phyloP scores from a whole-genome alignment of 2,797 vertebrate genomes.

The Todus mexicanus region DNA sequence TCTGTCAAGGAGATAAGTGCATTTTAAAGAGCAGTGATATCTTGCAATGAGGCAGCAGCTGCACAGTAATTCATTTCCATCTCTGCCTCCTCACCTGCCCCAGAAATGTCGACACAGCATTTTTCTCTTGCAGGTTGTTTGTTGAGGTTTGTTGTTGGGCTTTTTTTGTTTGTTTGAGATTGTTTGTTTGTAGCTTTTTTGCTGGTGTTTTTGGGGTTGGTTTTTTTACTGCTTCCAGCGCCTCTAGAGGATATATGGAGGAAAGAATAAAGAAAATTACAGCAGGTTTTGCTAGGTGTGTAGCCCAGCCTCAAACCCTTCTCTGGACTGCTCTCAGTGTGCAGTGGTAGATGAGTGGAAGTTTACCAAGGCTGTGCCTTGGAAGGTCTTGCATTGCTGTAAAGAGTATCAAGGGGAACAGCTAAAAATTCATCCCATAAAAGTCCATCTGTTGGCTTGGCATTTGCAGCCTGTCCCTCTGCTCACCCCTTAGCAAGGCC shows the following conservation, averaged over 20 bases:
- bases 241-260: fast-evolving
- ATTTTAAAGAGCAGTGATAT: slow-evolving; percentile 12
- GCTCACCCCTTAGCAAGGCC: background rate
- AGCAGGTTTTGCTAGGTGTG: background rate
- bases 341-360: background rate
- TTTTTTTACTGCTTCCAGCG: background rate
- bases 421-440: background rate
- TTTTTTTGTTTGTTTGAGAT: background rate
- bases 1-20: background rate
- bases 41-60: slow-evolving; percentile 14
- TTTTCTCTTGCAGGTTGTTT: background rate
- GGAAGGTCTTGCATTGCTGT: background rate
- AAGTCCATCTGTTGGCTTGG: background rate
- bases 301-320: background rate
- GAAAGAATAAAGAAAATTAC: background rate
- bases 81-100: background rate
- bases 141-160: background rate
- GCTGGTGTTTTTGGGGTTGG: background rate
- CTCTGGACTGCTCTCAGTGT: fast-evolving
- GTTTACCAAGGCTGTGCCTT: background rate
- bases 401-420: background rate
- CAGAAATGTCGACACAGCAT: background rate
- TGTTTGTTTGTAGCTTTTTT: background rate
- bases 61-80: background rate
- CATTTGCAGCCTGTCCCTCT: background rate